These are phyloP conservation scores for Tortrix viridana DNA, from an alignment of 2,888 invertebrate species.

Conservation along the genomic window DNA sequence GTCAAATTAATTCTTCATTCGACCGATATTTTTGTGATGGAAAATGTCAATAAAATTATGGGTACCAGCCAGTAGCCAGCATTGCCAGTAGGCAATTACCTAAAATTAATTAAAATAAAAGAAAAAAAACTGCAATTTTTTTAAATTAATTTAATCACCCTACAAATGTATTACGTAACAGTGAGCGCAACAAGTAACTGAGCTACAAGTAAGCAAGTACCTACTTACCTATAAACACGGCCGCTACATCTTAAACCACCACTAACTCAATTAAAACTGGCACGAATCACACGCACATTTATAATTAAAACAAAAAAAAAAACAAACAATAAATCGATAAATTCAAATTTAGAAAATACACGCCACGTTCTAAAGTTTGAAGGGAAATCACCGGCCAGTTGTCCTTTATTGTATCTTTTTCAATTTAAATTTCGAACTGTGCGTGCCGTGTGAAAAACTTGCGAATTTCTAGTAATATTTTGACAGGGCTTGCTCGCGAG, in stretches of 20 bases:
- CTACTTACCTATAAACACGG: constrained; percentile 52
- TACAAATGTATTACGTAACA: constrained; percentile 66
- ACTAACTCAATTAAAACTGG: constrained; percentile 55
- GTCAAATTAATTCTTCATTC: no score
- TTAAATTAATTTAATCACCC: background rate
- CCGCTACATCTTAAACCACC: constrained; percentile 69
- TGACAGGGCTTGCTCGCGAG: constrained; percentile 67
- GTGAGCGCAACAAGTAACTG: constrained; percentile 58
- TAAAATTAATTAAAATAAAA: background rate
- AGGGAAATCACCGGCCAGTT: background rate
- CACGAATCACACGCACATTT: constrained; percentile 54
- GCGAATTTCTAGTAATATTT: constrained; percentile 69
- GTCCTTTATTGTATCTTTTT: background rate
- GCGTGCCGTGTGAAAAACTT: constrained; percentile 55
- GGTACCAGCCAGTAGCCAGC: no score
- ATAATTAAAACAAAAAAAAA: constrained; percentile 43
- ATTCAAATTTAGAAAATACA: constrained; percentile 4
- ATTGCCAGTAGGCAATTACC: no score
- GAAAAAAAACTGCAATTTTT: no score
- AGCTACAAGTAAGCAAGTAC: constrained; percentile 37
- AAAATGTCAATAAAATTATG: no score
- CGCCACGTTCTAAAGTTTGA: background rate
- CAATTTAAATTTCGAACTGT: constrained; percentile 31
- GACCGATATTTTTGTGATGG: no score
- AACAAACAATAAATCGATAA: constrained; percentile 40